These are phyloP conservation scores for Hypomecis punctinalis DNA, from an alignment of 2,888 invertebrate genomes.

Conservation along the genomic window DNA sequence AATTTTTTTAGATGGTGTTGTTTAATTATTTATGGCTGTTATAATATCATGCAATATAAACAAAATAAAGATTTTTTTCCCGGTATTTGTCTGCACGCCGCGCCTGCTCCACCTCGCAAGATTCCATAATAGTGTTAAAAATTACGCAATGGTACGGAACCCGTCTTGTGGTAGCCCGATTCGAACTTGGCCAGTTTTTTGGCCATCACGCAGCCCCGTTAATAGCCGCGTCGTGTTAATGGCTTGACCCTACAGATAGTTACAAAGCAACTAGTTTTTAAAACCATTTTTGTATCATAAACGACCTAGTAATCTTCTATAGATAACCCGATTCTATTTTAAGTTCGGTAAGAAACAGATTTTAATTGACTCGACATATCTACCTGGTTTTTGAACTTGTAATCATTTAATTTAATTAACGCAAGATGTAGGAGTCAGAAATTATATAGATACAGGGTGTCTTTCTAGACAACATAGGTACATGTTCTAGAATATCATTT, in stretches of 20 bases:
- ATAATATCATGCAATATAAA: too few relatives aligned
- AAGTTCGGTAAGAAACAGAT: constrained; percentile 1
- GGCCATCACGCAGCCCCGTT: constrained; percentile 10
- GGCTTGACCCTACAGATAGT: constrained; percentile 17
- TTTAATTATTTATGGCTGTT: too few relatives aligned
- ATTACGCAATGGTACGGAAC: too few relatives aligned
- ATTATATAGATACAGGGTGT: constrained; percentile 11
- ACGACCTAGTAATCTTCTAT: constrained; percentile 8
- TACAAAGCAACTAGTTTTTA: constrained; percentile 11
- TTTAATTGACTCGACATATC: not conserved
- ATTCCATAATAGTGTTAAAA: too few relatives aligned
- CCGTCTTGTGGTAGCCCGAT: too few relatives aligned
- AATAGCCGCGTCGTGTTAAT: constrained; percentile 13
- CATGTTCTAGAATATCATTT: too few relatives aligned
- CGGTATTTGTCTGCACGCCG: too few relatives aligned
- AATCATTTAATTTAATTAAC: not conserved
- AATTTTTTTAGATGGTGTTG: too few relatives aligned
- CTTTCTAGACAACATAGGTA: too few relatives aligned
- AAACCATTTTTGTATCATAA: constrained; percentile 8
- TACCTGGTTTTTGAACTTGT: constrained; percentile 14
- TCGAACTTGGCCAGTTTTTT: not conserved
- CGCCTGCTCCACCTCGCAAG: too few relatives aligned
- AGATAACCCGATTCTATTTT: constrained; percentile 22
- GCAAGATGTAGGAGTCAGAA: constrained; percentile 2
- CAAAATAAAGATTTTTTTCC: too few relatives aligned